Percentiles rank a stretch among this genome's conserved stretches.
phyloP scores from a whole-genome alignment of 2,797 vertebrate genomes.

The Bradypodion ventrale region DNA sequence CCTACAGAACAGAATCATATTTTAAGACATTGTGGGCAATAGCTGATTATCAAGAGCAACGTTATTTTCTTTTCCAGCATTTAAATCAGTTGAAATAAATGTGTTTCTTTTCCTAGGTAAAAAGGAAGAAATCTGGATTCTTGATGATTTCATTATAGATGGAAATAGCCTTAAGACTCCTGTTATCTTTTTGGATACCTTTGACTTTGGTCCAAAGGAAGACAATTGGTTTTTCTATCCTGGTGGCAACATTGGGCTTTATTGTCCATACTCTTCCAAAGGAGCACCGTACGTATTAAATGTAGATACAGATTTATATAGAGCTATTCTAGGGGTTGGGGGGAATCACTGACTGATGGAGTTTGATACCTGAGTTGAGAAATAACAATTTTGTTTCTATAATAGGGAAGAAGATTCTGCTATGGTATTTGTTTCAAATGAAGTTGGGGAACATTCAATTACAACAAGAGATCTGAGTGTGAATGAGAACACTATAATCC shows the following conservation, averaged over 20 bases:
- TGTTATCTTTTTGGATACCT: slow-evolving; percentile 87
- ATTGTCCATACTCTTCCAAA: slow-evolving; percentile 94
- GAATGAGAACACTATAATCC: slow-evolving; percentile 95
- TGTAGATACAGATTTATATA: slow-evolving; percentile 11
- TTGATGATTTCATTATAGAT: slow-evolving; percentile 96
- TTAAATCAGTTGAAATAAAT: slow-evolving; percentile 25
- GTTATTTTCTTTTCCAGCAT: not conserved
- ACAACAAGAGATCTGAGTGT: slow-evolving; percentile 94
- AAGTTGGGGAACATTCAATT: slow-evolving; percentile 95
- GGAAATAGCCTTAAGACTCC: slow-evolving; percentile 90
- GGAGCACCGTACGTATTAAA: slow-evolving; percentile 85
- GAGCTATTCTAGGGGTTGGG: slow-evolving; percentile 2
- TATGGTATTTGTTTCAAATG: slow-evolving; percentile 96
- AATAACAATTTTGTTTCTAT: slow-evolving; percentile 31
- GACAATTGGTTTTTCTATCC: slow-evolving; percentile 97
- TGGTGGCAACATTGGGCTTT: slow-evolving; percentile 94
- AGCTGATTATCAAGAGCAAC: not conserved
- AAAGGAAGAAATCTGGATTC: slow-evolving; percentile 98
- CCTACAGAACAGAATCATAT: not conserved
- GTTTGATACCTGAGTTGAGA: slow-evolving; percentile 14
- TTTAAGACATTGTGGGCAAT: not conserved
- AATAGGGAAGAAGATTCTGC: slow-evolving; percentile 94
- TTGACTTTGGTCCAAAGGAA: slow-evolving; percentile 91
- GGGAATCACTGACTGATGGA: not conserved
- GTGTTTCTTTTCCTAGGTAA: slow-evolving; percentile 81